These are phyloP conservation scores for Trichopoda pennipes DNA, from an alignment of 2,888 invertebrate species.

Conservation along the genomic window DNA sequence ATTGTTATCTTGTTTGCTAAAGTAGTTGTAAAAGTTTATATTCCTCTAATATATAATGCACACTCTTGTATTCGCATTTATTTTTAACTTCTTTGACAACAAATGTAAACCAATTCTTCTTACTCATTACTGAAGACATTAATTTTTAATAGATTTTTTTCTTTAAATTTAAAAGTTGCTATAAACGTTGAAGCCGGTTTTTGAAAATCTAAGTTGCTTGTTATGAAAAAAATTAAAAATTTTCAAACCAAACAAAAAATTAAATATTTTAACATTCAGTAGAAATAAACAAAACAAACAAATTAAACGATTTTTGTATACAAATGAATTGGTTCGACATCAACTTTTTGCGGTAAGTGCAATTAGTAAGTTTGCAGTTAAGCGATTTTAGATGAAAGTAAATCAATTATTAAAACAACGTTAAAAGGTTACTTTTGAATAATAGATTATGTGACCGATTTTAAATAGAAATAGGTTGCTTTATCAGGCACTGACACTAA, in stretches of 20 bases:
- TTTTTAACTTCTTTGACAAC: neutral
- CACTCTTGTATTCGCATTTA: constrained; percentile 78
- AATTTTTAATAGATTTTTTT: neutral
- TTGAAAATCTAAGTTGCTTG: neutral
- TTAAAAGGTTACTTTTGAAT: no score
- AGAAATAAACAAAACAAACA: constrained; percentile 54
- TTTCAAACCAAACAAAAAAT: neutral
- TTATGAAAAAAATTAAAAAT: neutral
- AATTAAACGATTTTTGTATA: constrained; percentile 25
- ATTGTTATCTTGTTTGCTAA: constrained; percentile 44
- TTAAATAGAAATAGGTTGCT: no score
- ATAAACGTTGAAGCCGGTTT: constrained; percentile 2
- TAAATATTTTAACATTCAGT: neutral
- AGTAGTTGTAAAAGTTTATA: constrained; percentile 66
- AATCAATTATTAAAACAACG: no score
- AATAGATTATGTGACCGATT: no score
- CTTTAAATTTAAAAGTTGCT: neutral
- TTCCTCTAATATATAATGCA: constrained; percentile 70
- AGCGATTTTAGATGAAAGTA: neutral
- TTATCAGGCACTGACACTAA: no score
- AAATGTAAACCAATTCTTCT: constrained; percentile 26
- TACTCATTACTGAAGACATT: neutral
- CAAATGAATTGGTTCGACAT: neutral
- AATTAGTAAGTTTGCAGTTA: neutral
- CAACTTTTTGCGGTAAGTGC: neutral